Evolutionary conservation across 2,113 vertebrate species (phyloP), one percentile per base, ranked within the genome.

Genomic region (Pelvicachromis taeniatus): DNA sequence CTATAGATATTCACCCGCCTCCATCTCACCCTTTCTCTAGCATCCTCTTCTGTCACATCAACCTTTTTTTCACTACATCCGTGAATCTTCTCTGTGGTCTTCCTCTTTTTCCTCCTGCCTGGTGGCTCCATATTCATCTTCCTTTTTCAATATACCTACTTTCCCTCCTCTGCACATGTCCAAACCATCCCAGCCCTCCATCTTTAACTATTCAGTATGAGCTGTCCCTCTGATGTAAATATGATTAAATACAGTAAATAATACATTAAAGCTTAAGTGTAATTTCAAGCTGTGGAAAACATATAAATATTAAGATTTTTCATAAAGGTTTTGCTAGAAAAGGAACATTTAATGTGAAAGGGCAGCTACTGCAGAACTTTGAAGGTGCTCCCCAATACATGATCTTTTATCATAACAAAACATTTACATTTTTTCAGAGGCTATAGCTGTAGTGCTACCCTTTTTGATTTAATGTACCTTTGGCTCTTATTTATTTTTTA

Each of bases 351-450:
- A 38, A 40, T 23, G 19, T 40, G n/a, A 23, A n/a, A 65, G 35
- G 35, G n/a, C 12, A 65, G n/a, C 35, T 65, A 9, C 40, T 2
- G 2, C 38, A 70, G 38, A 45, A 21, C 14, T 73, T 29, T 70
- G 7, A 42, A 16, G 7, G 21, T 70, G 40, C 40, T 70, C 40
- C 13, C 26, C 40, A 26, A 45, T 26, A 16, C 40, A 17, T 21
- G 16, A 40, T 1, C 42, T 48, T 73, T 48, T 6, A 68, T 23
- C 12, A 68, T 42, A 14, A 1, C 4, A 42, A 45, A 42, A 68
- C 12, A 26, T 42, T 45, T 17, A 70, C 13, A 26, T 9, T 45
- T 21, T 68, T 14, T 0, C 1, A 1, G 21, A 17, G 40, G 14
- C 40, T 16, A 9, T 17, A 70, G 21, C 65, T 70, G 13, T 10